Percentiles rank a stretch among this genome's conserved stretches.
Conservation (phyloP, 2,113 vertebrate genomes). For the Pardalotus punctatus region DNA sequence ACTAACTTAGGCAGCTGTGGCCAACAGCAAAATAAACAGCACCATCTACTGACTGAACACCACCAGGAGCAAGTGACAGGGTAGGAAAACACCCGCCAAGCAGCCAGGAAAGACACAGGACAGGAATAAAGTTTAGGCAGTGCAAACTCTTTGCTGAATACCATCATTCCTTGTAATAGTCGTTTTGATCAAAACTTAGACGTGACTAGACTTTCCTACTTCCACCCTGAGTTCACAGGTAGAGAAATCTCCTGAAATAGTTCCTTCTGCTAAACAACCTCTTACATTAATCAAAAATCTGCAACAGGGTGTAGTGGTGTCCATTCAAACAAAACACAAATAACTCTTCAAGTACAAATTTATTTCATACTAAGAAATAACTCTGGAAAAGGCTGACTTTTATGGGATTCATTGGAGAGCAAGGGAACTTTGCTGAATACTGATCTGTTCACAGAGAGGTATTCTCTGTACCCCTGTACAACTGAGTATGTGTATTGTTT, state of each 20-base stretch:
- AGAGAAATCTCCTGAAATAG: not conserved
- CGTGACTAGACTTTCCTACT: not conserved
- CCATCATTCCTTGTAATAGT: not conserved
- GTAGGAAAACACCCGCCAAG: not conserved
- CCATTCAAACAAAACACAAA: not conserved
- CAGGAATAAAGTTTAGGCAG: not conserved
- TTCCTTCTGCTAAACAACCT: not conserved
- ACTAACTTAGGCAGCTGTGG: not conserved
- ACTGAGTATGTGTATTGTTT: not conserved
- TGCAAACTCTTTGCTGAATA: not conserved
- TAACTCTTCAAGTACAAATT: not conserved
- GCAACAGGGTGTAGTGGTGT: not conserved
- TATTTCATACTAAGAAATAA: not conserved
- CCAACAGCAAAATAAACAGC: constrained; percentile 37
- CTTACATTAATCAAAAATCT: not conserved
- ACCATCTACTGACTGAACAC: constrained; percentile 49
- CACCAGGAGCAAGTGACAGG: not conserved
- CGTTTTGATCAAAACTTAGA: not conserved
- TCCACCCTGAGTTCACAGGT: not conserved
- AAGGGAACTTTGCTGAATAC: not conserved
- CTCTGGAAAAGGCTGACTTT: not conserved
- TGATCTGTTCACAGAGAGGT: not conserved
- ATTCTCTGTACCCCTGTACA: not conserved
- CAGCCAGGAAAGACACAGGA: not conserved
- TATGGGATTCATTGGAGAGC: not conserved